Evolutionary conservation across 2,888 invertebrate genomes (phyloP), one percentile per base, ranked within the genome.

Genomic region (Leptarthrus brevirostris): DNA sequence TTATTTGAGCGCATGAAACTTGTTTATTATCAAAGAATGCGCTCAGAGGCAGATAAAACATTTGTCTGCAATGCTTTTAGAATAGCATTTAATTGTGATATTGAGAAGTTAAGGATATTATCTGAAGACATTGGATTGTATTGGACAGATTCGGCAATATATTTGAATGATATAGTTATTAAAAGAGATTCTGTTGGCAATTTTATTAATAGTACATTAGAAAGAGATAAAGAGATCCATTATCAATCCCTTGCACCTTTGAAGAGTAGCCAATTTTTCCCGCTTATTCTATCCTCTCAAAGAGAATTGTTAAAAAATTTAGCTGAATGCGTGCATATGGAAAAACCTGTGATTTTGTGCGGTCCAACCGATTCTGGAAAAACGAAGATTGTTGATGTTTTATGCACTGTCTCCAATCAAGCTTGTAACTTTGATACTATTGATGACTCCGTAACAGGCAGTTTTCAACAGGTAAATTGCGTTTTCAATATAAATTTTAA

Each of bases 391-490:
- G 81, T 85, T 3, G 82, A 85, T 77, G 77, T 81, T 0, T 77
- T 85, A 12, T 85, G 86, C 58, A 79, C 79, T 3, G 78, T 85
- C 0, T 81, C 82, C 2, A 85, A 85, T 78, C 81, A 80, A 20
- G 74, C 79, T 3, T 84, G 82, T 54, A 80, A 83, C 56, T 81
- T 82, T 40, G 85, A 85, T 70, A 83, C 81, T 4, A 85, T 85
- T 54, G 85, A 85, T 73, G 85, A 85, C 76, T 85, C 85, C 0
- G 84, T 85, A 0, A 86, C 85, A 2, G 99, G 99, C 66, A 96
- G 97, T 76, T 99, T 98, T 85, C 99, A 99, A 87, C 99, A 99
- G 91, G 87, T 89, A 66, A 77, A n/a, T n/a, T n/a, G n/a, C n/a
- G n/a, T 58, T 47, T 26, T 56, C 22, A n/a, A 18, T 40, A 34